A percentile compares a stretch with the other conserved stretches of the same genome.
phyloP scores from a whole-genome alignment of 2,888 invertebrate species.

The Ceramica pisi region DNA sequence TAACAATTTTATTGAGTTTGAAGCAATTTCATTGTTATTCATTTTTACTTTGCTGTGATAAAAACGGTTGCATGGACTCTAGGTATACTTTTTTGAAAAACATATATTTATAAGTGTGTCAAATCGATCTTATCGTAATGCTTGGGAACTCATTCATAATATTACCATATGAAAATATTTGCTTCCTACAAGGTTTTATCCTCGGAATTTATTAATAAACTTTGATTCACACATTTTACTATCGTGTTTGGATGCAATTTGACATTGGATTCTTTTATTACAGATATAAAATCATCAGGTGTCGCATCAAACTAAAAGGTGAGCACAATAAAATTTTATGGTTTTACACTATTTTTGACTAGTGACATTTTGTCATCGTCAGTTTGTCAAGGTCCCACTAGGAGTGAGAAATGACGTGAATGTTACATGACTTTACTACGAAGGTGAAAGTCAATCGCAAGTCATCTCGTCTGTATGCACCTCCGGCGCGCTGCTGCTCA shows the following conservation, averaged over 20 bases:
- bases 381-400: conserved; percentile 56
- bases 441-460: conserved; percentile 78
- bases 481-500: conserved; percentile 64
- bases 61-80: conserved; percentile 35
- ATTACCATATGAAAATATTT: conserved; percentile 6
- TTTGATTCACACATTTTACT: conserved; percentile 16
- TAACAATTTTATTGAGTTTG: conserved; percentile 31
- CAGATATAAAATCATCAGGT: conserved; percentile 65
- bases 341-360: conserved; percentile 43
- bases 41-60: conserved; percentile 33
- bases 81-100: conserved; percentile 13
- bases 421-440: conserved; percentile 72
- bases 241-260: conserved; percentile 40
- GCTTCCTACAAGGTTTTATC: neutral
- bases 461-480: conserved; percentile 75
- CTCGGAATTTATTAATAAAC: neutral
- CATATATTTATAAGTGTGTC: neutral
- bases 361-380: conserved; percentile 39
- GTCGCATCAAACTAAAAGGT: conserved; percentile 67
- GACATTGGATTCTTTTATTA: conserved; percentile 60
- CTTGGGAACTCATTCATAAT: conserved; percentile 14
- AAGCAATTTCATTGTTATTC: conserved; percentile 27
- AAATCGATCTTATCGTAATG: neutral
- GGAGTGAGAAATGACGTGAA: conserved; percentile 70
- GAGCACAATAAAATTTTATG: conserved; percentile 56